These are phyloP conservation scores for Leuciscus waleckii DNA, from an alignment of 2,797 vertebrate species.

Conservation along the genomic window DNA sequence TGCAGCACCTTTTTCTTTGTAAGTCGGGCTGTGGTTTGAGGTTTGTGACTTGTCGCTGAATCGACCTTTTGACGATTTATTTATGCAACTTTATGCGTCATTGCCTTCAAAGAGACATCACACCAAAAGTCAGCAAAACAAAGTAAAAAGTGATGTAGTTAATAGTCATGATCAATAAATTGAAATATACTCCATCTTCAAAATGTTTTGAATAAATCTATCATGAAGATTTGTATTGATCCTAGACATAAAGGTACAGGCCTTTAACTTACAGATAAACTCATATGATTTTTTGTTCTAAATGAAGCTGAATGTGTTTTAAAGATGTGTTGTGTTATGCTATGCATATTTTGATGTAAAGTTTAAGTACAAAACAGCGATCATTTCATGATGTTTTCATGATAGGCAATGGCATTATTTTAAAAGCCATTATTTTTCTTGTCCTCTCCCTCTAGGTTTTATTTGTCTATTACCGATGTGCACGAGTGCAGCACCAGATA, in stretches of 20 bases:
- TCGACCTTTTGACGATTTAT: slow-evolving; percentile 35
- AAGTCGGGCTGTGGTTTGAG: slow-evolving; percentile 50
- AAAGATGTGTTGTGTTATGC: not conserved
- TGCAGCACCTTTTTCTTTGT: slow-evolving; percentile 30
- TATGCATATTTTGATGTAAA: not conserved
- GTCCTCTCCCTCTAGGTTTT: slow-evolving; percentile 48
- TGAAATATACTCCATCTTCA: not conserved
- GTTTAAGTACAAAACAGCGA: not conserved
- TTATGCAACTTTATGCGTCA: slow-evolving; percentile 30
- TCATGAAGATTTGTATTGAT: not conserved
- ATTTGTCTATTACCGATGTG: slow-evolving; percentile 60
- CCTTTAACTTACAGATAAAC: not conserved
- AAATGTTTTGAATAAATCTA: not conserved
- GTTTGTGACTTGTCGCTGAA: slow-evolving; percentile 10
- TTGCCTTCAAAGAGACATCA: slow-evolving; percentile 16
- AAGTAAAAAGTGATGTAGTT: not conserved
- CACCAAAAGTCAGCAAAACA: not conserved
- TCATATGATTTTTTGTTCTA: not conserved
- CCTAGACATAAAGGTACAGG: not conserved
- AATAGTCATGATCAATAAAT: not conserved
- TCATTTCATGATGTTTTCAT: not conserved
- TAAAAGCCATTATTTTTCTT: not conserved
- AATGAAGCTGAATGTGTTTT: not conserved
- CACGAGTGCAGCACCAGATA: slow-evolving; percentile 57
- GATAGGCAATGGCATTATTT: not conserved